Evolutionary conservation across 2,888 invertebrate species (phyloP), one percentile per base, ranked within the genome.

Genomic region (Cephalotes varians): DNA sequence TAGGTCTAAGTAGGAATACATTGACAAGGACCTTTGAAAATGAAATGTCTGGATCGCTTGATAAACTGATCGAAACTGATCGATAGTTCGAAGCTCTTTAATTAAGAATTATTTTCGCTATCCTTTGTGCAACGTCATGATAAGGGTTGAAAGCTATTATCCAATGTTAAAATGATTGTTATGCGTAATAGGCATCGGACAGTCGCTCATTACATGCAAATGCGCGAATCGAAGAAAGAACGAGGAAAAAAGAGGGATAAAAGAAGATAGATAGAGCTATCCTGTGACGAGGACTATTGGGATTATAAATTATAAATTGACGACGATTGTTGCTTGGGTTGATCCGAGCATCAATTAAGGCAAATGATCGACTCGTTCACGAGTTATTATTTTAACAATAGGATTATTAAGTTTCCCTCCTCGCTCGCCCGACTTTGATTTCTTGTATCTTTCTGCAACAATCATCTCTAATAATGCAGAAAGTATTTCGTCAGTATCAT

Each of bases 21-120:
- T 37, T 21, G 34, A 64, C 28, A 2, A n/a, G 54, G 21, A 40
- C n/a, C 28, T 62, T 76, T 21, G 28, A 65, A 65, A 51, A 51
- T 37, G 2, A 37, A 65, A 51, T 65, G 5, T 18, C 25, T 37
- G n/a, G 25, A 51, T n/a, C 2, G n/a, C 37, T 40, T 67, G 37
- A 65, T 85, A 76, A 90, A 87, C 72, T n/a, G n/a, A 84, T 85
- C 21, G 15, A 40, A n/a, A n/a, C n/a, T 28, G 31, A 76, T 67
- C 15, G 56, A n/a, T n/a, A n/a, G n/a, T 51, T 40, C 51, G 49
- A 76, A 76, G 40, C 47, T 71, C 65, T 76, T 51, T 80, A 65
- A 54, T 65, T 84, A 84, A 83, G 79, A 87, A 90, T 89, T 85
- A 86, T 86, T 88, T 85, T 81, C 74, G 56, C 74, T 58, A 31